phyloP scores from a whole-genome alignment of 2,113 vertebrate genomes.

The Colistium nudipinnis region DNA sequence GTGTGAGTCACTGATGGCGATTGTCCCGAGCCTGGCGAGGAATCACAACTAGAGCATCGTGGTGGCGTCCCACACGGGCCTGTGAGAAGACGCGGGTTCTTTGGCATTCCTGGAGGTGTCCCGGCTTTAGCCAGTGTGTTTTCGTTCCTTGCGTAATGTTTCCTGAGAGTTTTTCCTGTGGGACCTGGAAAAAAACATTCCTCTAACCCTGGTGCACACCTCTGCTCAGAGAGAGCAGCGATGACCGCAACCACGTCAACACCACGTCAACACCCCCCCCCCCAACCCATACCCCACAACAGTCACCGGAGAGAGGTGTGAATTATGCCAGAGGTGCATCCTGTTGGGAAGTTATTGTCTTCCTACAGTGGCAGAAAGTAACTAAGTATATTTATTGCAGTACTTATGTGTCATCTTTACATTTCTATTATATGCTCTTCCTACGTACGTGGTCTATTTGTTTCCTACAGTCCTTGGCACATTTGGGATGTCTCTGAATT shows the following conservation, averaged over 20 bases:
- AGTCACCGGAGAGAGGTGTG: neutral
- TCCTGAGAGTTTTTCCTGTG: constrained; percentile 62
- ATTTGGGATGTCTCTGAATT: neutral
- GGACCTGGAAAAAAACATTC: constrained; percentile 64
- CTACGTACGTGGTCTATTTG: neutral
- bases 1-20: constrained; percentile 72
- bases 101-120: constrained; percentile 46
- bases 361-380: neutral
- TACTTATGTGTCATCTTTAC: neutral
- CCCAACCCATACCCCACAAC: neutral
- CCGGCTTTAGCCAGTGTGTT: neutral
- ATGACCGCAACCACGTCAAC: neutral
- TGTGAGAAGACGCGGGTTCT: constrained; percentile 17
- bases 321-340: constrained; percentile 4
- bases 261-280: too few relatives aligned
- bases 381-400: neutral
- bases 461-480: neutral
- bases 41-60: constrained; percentile 60
- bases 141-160: constrained; percentile 38
- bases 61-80: neutral
- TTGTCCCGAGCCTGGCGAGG: constrained; percentile 67
- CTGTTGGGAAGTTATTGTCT: neutral
- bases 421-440: neutral
- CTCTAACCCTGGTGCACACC: constrained; percentile 47
- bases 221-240: constrained; percentile 13